Evolutionary conservation across 2,113 vertebrate genomes (phyloP).

Genomic region (Chiloscyllium plagiosum): DNA sequence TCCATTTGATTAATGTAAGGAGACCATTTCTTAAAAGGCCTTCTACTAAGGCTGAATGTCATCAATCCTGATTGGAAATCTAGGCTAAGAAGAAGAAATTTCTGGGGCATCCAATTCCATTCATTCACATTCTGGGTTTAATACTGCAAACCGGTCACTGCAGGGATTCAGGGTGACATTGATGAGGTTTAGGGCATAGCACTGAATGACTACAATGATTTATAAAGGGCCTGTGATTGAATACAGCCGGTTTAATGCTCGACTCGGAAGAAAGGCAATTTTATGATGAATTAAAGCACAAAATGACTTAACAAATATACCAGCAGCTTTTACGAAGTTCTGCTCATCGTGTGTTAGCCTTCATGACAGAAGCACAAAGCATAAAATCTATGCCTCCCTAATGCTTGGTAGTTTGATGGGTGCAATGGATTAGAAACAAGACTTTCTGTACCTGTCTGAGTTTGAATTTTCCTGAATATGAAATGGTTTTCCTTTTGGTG

Average conservation of each 20-base stretch:
- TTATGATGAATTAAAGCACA: neutral
- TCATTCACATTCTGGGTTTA: neutral
- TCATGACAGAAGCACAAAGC: neutral
- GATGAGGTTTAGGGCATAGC: neutral
- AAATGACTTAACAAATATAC: neutral
- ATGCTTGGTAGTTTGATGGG: too few species aligned
- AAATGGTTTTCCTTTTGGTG: neutral
- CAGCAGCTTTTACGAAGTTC: neutral
- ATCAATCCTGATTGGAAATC: neutral
- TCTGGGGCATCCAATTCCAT: neutral
- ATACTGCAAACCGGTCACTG: neutral
- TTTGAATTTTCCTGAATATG: neutral
- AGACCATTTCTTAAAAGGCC: neutral
- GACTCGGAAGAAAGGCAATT: neutral
- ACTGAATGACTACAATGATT: neutral
- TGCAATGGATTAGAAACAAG: neutral
- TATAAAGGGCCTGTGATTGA: neutral
- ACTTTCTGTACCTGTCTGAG: neutral
- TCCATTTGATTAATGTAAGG: slow-evolving; percentile 11
- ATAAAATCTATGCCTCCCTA: neutral
- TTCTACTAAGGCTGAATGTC: neutral
- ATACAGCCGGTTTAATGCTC: neutral
- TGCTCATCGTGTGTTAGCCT: neutral
- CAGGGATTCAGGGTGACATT: neutral
- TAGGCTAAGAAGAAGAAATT: neutral